These are phyloP conservation scores for Coendou prehensilis DNA, from an alignment of 2,797 vertebrate genomes.

Conservation along the genomic window DNA sequence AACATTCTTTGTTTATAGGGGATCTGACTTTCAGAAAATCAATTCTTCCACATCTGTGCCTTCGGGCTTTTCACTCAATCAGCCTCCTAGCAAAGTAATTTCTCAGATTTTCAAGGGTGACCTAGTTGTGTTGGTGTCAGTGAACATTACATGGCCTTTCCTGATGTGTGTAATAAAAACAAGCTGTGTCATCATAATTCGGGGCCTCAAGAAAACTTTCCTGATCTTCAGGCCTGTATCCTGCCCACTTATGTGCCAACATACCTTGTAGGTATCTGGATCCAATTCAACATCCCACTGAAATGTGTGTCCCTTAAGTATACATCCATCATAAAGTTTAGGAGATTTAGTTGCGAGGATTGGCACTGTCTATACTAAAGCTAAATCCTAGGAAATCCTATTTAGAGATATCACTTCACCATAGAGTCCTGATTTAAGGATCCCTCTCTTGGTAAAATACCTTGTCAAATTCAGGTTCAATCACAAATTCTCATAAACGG, in stretches of 20 bases:
- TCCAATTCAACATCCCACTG: neutral
- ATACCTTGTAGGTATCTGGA: neutral
- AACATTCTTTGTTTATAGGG: conserved; percentile 71
- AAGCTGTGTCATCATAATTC: neutral
- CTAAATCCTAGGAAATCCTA: neutral
- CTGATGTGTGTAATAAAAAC: conserved; percentile 6
- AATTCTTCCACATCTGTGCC: conserved; percentile 57
- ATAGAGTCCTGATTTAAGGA: neutral
- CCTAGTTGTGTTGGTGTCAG: conserved; percentile 50
- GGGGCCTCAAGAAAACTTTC: neutral
- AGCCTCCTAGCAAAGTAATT: conserved; percentile 52
- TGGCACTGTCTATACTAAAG: neutral
- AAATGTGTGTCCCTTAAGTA: neutral
- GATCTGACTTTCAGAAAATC: conserved; percentile 78
- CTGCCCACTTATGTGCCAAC: neutral
- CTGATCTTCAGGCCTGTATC: neutral
- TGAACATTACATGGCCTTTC: neutral
- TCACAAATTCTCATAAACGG: neutral
- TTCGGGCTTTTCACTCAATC: conserved; percentile 59
- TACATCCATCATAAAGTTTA: neutral
- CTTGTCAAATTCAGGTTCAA: neutral
- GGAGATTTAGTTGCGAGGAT: neutral
- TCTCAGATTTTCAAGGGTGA: conserved; percentile 53
- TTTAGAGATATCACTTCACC: neutral
- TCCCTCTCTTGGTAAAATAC: neutral